These are phyloP conservation scores for Malthinus seriepunctatus DNA, from an alignment of 2,888 invertebrate genomes.

Conservation along the genomic window DNA sequence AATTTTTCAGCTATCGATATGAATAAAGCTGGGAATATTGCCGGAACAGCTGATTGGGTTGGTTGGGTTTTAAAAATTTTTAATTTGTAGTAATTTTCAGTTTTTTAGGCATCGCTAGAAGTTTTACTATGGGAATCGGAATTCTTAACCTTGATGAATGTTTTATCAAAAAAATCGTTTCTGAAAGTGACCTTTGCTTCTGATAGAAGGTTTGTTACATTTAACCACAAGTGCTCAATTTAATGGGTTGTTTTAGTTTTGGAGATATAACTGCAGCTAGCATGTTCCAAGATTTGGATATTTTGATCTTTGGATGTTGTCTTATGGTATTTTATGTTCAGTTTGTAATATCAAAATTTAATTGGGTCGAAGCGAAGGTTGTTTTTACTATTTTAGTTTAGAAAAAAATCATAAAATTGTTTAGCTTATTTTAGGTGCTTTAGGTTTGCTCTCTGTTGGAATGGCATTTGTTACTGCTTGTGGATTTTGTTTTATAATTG, in stretches of 20 bases:
- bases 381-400: slow-evolving; percentile 36
- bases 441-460: slow-evolving; percentile 72
- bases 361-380: slow-evolving; percentile 74
- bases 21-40: slow-evolving; percentile 68
- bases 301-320: slow-evolving; percentile 67
- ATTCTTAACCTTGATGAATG: slow-evolving; percentile 58
- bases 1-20: slow-evolving; percentile 70
- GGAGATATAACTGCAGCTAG: slow-evolving; percentile 73
- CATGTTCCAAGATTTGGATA: slow-evolving; percentile 74
- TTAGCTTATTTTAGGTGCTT: slow-evolving; percentile 66
- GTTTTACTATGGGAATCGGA: slow-evolving; percentile 65
- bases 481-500: slow-evolving; percentile 71
- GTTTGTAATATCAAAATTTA: slow-evolving; percentile 72
- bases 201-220: slow-evolving; percentile 58
- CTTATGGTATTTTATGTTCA: slow-evolving; percentile 77
- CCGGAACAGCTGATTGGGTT: slow-evolving; percentile 78
- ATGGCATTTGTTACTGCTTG: slow-evolving; percentile 74
- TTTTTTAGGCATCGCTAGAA: slow-evolving; percentile 56
- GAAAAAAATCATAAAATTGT: slow-evolving; percentile 7
- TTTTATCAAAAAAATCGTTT: slow-evolving; percentile 39
- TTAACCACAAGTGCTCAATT: neutral
- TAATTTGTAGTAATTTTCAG: neutral
- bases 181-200: slow-evolving; percentile 51
- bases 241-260: slow-evolving; percentile 57
- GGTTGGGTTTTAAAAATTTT: slow-evolving; percentile 36